Conservation (phyloP, 2,888 invertebrate species). For the Linnaemya tessellans region DNA sequence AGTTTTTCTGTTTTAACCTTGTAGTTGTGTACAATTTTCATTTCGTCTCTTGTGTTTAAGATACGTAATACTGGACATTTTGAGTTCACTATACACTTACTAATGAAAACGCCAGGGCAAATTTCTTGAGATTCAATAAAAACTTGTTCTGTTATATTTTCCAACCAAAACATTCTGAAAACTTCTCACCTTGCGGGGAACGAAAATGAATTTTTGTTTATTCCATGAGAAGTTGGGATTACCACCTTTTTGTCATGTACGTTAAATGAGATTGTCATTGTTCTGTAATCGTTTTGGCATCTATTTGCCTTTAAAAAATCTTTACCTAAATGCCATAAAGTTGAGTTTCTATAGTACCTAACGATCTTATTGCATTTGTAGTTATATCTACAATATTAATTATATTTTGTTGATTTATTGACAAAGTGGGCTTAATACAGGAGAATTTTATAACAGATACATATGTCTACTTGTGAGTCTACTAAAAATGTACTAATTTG, state of each 20-base stretch:
- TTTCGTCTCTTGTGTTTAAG: no score
- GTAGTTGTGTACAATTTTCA: no score
- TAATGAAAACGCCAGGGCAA: background rate
- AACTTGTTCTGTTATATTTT: slow-evolving; percentile 6
- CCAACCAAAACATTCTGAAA: background rate
- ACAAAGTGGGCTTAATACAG: no score
- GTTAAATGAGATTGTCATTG: slow-evolving; percentile 32
- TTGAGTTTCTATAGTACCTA: background rate
- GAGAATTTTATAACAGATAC: no score
- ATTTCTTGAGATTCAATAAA: background rate
- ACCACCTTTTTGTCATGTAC: background rate
- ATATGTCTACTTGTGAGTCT: no score
- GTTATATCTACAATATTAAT: no score
- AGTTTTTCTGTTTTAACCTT: background rate
- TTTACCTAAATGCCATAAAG: background rate
- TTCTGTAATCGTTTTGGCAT: background rate
- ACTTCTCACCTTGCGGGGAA: slow-evolving; percentile 7
- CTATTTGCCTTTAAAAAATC: slow-evolving; percentile 1
- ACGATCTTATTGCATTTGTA: background rate
- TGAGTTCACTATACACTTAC: slow-evolving; percentile 11
- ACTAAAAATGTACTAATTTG: no score
- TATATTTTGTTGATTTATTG: no score
- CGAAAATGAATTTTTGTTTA: slow-evolving; percentile 1
- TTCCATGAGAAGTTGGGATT: no score
- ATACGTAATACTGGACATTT: no score